phyloP scores from a whole-genome alignment of 2,888 invertebrate species.

The Chymomyza caudatula region DNA sequence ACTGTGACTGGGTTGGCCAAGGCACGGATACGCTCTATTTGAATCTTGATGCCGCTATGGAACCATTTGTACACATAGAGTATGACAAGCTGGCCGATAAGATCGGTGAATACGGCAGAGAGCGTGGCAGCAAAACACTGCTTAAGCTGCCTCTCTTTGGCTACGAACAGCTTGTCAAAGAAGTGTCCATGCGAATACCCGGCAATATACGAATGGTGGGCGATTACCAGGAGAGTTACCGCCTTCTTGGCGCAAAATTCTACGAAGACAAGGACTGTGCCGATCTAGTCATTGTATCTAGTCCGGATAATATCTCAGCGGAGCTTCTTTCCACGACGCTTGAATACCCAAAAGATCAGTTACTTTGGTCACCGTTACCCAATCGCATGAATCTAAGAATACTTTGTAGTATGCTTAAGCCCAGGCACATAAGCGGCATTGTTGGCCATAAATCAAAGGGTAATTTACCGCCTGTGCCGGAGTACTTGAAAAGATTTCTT shows the following conservation, averaged over 20 bases:
- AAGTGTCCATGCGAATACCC: constrained; percentile 32
- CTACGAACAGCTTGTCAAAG: constrained; percentile 38
- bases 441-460: constrained; percentile 29
- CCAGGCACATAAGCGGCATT: constrained; percentile 43
- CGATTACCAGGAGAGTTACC: constrained; percentile 16
- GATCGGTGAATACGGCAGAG: not conserved
- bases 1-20: constrained; percentile 39
- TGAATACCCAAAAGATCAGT: not conserved
- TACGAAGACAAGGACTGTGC: not conserved
- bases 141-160: constrained; percentile 45
- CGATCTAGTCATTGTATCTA: not conserved
- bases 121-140: not conserved
- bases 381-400: constrained; percentile 47
- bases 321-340: not conserved
- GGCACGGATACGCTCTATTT: constrained; percentile 47
- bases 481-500: constrained; percentile 14
- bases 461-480: constrained; percentile 28
- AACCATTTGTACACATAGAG: constrained; percentile 29
- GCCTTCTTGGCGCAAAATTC: constrained; percentile 5
- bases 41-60: constrained; percentile 35
- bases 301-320: not conserved
- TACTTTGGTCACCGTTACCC: constrained; percentile 49
- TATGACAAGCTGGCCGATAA: constrained; percentile 28
- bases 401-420: constrained; percentile 51
- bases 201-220: constrained; percentile 38